phyloP scores from a whole-genome alignment of 2,113 vertebrate species.

The Pseudorhombus dupliciocellatus region DNA sequence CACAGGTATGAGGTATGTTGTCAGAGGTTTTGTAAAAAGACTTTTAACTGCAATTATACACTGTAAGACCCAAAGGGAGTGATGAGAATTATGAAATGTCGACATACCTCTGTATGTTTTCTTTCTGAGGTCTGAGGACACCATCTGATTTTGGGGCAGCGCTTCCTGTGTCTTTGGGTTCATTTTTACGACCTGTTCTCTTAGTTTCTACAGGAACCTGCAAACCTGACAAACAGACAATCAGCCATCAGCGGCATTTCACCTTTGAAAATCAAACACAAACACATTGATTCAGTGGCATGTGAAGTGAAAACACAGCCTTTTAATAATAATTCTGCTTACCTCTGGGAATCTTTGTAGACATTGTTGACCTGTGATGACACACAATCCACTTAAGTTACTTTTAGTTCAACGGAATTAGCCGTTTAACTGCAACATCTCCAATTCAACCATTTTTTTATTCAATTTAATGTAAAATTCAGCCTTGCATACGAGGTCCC shows the following conservation, averaged over 20 bases:
- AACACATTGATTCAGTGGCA: not conserved
- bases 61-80: too few species aligned
- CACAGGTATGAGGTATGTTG: not conserved
- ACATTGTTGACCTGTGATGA: slow-evolving; percentile 45
- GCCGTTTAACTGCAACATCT: not conserved
- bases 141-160: slow-evolving; percentile 39
- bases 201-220: slow-evolving; percentile 50
- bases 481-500: fast-evolving
- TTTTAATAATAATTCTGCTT: not conserved
- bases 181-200: slow-evolving; percentile 39
- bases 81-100: too few species aligned
- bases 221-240: slow-evolving; percentile 11
- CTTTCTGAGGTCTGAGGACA: slow-evolving; percentile 57
- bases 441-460: not conserved
- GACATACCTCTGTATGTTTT: slow-evolving; percentile 61
- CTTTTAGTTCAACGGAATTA: not conserved
- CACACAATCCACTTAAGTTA: not conserved
- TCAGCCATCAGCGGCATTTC: not conserved
- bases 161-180: slow-evolving; percentile 51
- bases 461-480: not conserved
- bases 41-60: too few species aligned
- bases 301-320: too few species aligned
- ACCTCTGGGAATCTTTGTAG: slow-evolving; percentile 71
- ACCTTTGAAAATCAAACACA: not conserved
- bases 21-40: not conserved